These are phyloP conservation scores for Helleia helle DNA, from an alignment of 2,888 invertebrate species.

Conservation along the genomic window DNA sequence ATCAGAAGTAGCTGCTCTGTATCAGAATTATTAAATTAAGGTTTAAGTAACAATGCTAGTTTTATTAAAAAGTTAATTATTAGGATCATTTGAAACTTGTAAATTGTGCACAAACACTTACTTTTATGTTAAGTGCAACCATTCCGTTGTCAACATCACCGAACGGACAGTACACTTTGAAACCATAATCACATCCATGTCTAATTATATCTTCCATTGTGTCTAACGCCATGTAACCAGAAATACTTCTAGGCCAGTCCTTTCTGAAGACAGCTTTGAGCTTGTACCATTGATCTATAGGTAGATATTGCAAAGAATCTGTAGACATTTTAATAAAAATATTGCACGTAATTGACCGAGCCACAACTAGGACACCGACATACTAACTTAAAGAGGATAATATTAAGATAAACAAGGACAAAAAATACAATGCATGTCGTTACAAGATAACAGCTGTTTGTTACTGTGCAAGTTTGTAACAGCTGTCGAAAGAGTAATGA, in stretches of 20 bases:
- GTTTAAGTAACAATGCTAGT: too few relatives aligned
- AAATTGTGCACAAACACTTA: conserved; percentile 17
- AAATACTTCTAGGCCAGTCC: conserved; percentile 39
- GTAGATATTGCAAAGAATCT: background rate
- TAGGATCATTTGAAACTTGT: background rate
- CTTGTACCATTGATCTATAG: conserved; percentile 26
- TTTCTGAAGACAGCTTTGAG: conserved; percentile 28
- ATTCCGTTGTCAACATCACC: conserved; percentile 48
- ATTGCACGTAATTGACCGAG: background rate
- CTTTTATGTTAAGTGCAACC: conserved; percentile 39
- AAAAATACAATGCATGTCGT: too few relatives aligned
- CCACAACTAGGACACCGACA: background rate
- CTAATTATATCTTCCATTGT: conserved; percentile 39
- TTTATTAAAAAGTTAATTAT: background rate
- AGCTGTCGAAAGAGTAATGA: too few relatives aligned
- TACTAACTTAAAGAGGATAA: background rate
- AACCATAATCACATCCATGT: conserved; percentile 29
- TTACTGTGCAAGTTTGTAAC: too few relatives aligned
- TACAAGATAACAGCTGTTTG: too few relatives aligned
- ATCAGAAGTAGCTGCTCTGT: too few relatives aligned
- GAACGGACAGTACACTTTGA: conserved; percentile 50
- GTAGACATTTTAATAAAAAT: background rate
- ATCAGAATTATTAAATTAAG: too few relatives aligned
- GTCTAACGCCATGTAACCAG: conserved; percentile 42
- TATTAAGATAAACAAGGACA: too few relatives aligned